Evolutionary conservation across 1,140 invertebrate species (phyloP), one percentile per base, ranked within the genome.

Genomic region (Formica exsecta): DNA sequence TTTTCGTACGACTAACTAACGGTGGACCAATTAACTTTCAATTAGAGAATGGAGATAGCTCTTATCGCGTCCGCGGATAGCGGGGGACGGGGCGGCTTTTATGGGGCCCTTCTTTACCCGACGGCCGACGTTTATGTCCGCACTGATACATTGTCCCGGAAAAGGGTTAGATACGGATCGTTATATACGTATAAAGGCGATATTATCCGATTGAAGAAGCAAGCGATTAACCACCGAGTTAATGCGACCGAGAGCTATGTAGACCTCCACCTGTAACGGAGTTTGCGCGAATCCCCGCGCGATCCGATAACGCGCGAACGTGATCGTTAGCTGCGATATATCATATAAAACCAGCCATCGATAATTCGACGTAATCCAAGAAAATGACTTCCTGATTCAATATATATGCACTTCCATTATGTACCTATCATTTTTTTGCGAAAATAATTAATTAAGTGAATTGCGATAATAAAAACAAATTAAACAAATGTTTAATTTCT

Each of bases 11-110:
- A 91, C 92, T 92, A 81, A 94, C 93, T 83, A 83, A 83, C 92
- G 90, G 89, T 89, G 92, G 93, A 94, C 94, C 93, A 94, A 94
- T 94, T 94, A 94, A 94, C 93, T 94, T 94, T 94, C 94, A 94
- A 94, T 94, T 94, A 94, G 93, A 93, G 79, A 75, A 89, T 57
- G 85, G 77, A 94, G 94, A 94, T 94, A 94, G 93, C 92, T 94
- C 94, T 94, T 94, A 94, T 94, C 94, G 93, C 93, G 91, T 93
- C 91, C 93, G 90, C 93, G 92, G 57, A 64, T 41, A 25, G 87
- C 91, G 93, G 89, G 92, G 92, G 36, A 54, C 13, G 13, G 48
- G 54, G 32, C 88, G 88, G 86, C 92, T 92, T 93, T 93, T 93
- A 93, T 93, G 91, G 92, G 90, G 89, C 74, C 79, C 91, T 89